Conservation (phyloP, 2,113 vertebrate species). For the Ammodytes dubius region DNA sequence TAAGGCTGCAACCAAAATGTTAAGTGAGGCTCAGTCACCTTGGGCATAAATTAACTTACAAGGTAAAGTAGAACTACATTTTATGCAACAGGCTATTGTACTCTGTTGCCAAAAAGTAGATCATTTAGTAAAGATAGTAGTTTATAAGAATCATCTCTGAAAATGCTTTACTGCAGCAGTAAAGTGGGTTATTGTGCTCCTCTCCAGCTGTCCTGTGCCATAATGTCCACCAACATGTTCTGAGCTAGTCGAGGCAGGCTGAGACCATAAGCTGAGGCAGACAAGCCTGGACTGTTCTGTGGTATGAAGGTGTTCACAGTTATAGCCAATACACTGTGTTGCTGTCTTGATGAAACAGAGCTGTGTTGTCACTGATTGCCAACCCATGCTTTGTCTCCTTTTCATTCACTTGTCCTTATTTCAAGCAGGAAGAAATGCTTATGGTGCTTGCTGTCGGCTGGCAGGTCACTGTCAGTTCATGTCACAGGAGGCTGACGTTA, state of each 20-base stretch:
- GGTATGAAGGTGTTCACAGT: conserved; percentile 67
- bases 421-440: too few species aligned
- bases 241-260: conserved; percentile 68
- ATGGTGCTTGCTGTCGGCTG: not conserved
- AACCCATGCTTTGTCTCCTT: not conserved
- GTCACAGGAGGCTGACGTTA: not conserved
- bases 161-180: not conserved
- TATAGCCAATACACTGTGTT: not conserved
- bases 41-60: not conserved
- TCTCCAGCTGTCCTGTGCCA: not conserved
- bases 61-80: not conserved
- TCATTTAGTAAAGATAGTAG: too few species aligned
- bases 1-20: not conserved
- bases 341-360: not conserved
- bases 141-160: not conserved
- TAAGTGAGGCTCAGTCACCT: not conserved
- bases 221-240: not conserved
- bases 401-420: too few species aligned
- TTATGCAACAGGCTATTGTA: not conserved
- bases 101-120: not conserved
- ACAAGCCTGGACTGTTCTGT: conserved; percentile 63
- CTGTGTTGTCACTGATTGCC: not conserved
- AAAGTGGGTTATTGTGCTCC: not conserved
- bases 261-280: not conserved
- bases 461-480: not conserved